Evolutionary conservation across 53 echinoderm and acorn worm species (phyloP).

Genomic region (Paracentrotus lividus): DNA sequence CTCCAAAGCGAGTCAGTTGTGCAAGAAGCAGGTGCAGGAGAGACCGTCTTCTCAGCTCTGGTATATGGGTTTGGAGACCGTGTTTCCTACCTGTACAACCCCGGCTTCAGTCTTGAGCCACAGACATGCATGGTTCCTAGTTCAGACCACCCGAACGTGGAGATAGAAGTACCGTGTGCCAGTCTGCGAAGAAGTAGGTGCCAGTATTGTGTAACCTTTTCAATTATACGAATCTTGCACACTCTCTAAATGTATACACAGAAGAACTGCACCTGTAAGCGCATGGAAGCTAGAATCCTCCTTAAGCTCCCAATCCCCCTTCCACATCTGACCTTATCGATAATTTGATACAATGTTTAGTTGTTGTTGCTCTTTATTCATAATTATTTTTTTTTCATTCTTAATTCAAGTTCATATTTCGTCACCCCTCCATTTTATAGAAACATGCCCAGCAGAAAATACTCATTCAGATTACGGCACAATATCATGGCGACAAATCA

Average conservation of each 20-base stretch:
- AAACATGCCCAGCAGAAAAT: neutral
- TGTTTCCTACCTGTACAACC: slow-evolving; percentile 54
- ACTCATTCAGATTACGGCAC: neutral
- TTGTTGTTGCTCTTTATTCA: too few species aligned
- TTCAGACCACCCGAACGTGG: neutral
- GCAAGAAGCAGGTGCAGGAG: neutral
- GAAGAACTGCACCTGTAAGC: too few species aligned
- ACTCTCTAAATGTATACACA: too few species aligned
- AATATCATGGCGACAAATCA: slow-evolving; percentile 9
- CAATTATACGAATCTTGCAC: neutral
- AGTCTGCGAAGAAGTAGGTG: slow-evolving; percentile 25
- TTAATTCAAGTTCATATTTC: neutral
- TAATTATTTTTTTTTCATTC: too few species aligned
- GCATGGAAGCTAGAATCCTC: too few species aligned
- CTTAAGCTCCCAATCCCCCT: too few species aligned
- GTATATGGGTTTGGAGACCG: slow-evolving; percentile 51
- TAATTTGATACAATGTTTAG: too few species aligned
- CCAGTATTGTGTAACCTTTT: neutral
- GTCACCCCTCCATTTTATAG: neutral
- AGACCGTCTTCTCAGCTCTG: neutral
- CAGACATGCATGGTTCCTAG: slow-evolving; percentile 25
- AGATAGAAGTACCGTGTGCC: slow-evolving; percentile 5
- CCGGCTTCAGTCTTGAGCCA: slow-evolving; percentile 24
- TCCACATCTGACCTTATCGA: too few species aligned
- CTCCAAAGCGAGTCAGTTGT: neutral